These are phyloP conservation scores for Champsocephalus gunnari DNA, from an alignment of 2,797 vertebrate species.

Conservation along the genomic window DNA sequence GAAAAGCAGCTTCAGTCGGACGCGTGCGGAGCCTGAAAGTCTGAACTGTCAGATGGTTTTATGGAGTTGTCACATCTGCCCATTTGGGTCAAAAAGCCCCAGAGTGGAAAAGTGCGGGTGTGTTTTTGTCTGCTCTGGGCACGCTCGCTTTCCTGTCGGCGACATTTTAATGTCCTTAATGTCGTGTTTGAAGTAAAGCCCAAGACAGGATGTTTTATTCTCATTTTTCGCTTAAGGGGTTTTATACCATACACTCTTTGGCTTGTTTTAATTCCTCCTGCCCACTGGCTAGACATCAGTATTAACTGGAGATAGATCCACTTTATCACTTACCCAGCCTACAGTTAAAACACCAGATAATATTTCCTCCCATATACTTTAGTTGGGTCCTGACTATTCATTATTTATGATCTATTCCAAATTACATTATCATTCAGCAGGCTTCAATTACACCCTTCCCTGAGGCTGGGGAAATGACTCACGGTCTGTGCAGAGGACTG, in stretches of 20 bases:
- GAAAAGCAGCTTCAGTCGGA: conserved; percentile 57
- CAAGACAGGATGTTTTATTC: conserved; percentile 47
- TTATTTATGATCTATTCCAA: conserved; percentile 86
- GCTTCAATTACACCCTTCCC: conserved; percentile 83
- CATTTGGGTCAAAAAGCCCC: conserved; percentile 45
- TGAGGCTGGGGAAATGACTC: conserved; percentile 76
- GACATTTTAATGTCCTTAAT: conserved; percentile 46
- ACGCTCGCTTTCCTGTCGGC: conserved; percentile 36
- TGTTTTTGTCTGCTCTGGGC: conserved; percentile 35
- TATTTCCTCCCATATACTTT: conserved; percentile 84
- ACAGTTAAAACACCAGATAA: conserved; percentile 84
- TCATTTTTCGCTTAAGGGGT: conserved; percentile 35
- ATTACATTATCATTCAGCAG: conserved; percentile 85
- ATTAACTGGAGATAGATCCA: conserved; percentile 77
- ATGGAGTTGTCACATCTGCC: conserved; percentile 47
- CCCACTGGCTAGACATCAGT: conserved; percentile 71
- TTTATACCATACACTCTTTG: conserved; percentile 47
- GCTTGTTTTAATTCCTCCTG: conserved; percentile 69
- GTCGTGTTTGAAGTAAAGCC: conserved; percentile 43
- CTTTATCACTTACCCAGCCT: conserved; percentile 78
- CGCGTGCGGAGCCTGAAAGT: conserved; percentile 29
- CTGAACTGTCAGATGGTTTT: conserved; percentile 51
- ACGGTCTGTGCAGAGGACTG: conserved; percentile 56
- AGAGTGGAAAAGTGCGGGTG: conserved; percentile 34
- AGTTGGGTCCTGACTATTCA: conserved; percentile 78